Percentiles rank a stretch among this genome's conserved stretches.
These are phyloP conservation scores for Lytechinus variegatus DNA, from an alignment of 35 echinoderm and acorn worm genomes.

Conservation along the genomic window DNA sequence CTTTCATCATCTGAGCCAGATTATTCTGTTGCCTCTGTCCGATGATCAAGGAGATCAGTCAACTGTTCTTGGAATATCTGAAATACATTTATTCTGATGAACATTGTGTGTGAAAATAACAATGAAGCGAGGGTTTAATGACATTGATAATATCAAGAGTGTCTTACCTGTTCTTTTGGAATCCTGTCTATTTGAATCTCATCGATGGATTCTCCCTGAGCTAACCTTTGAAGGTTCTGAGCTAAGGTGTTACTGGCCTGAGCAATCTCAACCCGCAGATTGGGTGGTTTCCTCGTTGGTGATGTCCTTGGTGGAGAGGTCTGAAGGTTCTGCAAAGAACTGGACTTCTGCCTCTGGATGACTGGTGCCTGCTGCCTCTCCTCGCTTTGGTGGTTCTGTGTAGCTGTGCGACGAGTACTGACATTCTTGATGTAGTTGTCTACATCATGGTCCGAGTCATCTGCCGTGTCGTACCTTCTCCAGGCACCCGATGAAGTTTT, in stretches of 20 bases:
- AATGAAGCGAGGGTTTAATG: not conserved
- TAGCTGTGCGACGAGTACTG: not conserved
- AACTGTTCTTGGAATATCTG: not conserved
- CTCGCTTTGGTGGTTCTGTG: slow-evolving; percentile 25
- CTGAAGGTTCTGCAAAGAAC: slow-evolving; percentile 55
- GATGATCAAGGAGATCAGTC: not conserved
- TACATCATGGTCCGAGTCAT: slow-evolving; percentile 56
- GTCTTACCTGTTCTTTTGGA: slow-evolving; percentile 84
- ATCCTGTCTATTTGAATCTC: slow-evolving; percentile 63
- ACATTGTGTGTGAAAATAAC: not conserved
- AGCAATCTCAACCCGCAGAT: slow-evolving; percentile 56
- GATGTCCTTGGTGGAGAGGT: not conserved
- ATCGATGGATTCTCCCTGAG: slow-evolving; percentile 58
- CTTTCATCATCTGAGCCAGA: too few relatives aligned
- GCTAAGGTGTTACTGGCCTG: slow-evolving; percentile 70
- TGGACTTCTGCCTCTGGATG: slow-evolving; percentile 48
- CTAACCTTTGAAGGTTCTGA: slow-evolving; percentile 62
- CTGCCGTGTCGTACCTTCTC: slow-evolving; percentile 38
- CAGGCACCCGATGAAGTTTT: slow-evolving; percentile 54
- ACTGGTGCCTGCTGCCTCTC: slow-evolving; percentile 17
- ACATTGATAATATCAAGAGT: not conserved
- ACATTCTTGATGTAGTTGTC: slow-evolving; percentile 64
- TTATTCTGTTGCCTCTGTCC: too few relatives aligned
- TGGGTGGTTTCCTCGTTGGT: slow-evolving; percentile 4
- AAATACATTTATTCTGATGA: not conserved